Evolutionary conservation across 2,797 vertebrate genomes (phyloP).

Genomic region (Leuciscus waleckii): DNA sequence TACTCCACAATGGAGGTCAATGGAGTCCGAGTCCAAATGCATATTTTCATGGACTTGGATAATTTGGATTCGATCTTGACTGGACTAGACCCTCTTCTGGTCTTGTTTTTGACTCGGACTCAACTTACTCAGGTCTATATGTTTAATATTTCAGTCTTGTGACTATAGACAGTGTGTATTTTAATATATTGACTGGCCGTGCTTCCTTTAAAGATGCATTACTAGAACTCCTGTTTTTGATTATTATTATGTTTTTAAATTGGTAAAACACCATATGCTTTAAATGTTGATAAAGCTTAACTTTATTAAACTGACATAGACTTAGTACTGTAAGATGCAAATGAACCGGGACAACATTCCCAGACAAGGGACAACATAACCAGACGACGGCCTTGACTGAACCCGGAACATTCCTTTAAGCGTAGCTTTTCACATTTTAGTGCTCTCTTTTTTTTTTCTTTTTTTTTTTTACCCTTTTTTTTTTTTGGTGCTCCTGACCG

Average conservation of each 20-base stretch:
- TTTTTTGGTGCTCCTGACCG: background rate
- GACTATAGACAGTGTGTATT: background rate
- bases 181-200: too few species aligned
- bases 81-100: too few species aligned
- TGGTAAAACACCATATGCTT: too few species aligned
- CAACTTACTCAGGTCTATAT: too few species aligned
- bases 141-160: background rate
- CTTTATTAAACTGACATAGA: background rate
- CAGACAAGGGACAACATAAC: background rate
- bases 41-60: background rate
- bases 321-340: background rate
- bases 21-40: background rate
- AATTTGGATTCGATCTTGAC: background rate
- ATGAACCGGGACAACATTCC: background rate
- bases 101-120: background rate
- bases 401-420: background rate
- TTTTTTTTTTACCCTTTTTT: background rate
- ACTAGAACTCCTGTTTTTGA: too few species aligned
- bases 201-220: too few species aligned
- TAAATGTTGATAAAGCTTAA: background rate
- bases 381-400: background rate
- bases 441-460: background rate
- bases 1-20: background rate
- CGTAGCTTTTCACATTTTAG: background rate
- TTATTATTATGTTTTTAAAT: too few species aligned